Base-by-base conservation (phyloP, 2,797 vertebrate species). In the Gymnothorax javanicus region DNA sequence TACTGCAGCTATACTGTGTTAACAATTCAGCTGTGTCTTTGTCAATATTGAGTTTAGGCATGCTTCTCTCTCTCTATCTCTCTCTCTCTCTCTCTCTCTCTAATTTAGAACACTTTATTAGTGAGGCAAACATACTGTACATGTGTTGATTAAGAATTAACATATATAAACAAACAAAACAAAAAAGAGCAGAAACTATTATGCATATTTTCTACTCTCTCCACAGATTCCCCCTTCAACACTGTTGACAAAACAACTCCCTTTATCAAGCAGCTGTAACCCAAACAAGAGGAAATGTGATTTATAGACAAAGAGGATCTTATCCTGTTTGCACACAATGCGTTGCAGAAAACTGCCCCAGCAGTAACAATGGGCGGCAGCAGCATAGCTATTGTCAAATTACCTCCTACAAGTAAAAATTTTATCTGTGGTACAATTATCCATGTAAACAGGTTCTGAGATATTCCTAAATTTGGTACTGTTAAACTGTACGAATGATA, bases 1-100 rank as follows among this genome's bases (percentile, higher is more conserved):
- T 96, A 89, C 95, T 96, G 94, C 94, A 95, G 95, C 95, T 95
- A 96, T 95, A 95, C 94, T 96, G 96, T 96, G 96, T 96, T 96
- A 96, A 96, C 95, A 96, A 96, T 96, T 96, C 96, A 97, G 96
- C 96, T 97, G 96, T 96, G 95, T 95, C 96, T 96, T 96, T 96
- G 96, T 97, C 96, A 97, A 96, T 96, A 97, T 97, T 96, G 96
- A 95, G 96, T 96, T 96, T 25, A 96, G 95, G 96, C 96, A 96
- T 6, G 8, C 52, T 57, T 3, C n/a, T 2, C 54, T 54, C 27
- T 17, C 75, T 79, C 27, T 43, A 2, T 52, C 13, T n/a, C 67
- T 57, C 25, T 9, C 25, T 60, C 25, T n/a, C 67, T 56, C 73
- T 69, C 75, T 58, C 62, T 82, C 84, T 87, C 84, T 87, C 84